Evolutionary conservation across 2,113 vertebrate species (phyloP).

Genomic region (Podarcis muralis): DNA sequence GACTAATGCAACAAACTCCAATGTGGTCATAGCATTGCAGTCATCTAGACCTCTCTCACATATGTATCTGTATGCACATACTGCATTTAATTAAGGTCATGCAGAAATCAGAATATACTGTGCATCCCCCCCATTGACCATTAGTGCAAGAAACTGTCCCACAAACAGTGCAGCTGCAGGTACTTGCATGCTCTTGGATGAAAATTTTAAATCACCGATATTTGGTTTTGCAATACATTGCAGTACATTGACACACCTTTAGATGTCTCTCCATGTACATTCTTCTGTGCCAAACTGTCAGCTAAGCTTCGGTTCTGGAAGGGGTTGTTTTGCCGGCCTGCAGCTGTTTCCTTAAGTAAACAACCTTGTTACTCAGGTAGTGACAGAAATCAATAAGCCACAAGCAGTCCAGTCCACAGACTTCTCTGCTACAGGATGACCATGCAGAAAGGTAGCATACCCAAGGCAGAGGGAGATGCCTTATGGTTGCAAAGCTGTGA

Average conservation of each 20-base stretch:
- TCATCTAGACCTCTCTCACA: too few species aligned
- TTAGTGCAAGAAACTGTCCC: not conserved
- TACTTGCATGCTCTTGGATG: not conserved
- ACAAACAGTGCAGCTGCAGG: not conserved
- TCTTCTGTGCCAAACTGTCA: not conserved
- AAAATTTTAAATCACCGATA: not conserved
- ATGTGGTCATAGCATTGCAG: too few species aligned
- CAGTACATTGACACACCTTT: not conserved
- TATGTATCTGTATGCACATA: too few species aligned
- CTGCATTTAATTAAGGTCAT: too few species aligned
- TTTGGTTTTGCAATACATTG: not conserved
- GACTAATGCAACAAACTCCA: too few species aligned
- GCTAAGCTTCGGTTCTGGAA: not conserved
- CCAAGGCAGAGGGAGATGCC: not conserved
- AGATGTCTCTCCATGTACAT: conserved; percentile 6
- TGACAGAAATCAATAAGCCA: not conserved
- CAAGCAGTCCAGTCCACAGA: not conserved
- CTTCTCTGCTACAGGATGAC: not conserved
- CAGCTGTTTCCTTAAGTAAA: conserved; percentile 2
- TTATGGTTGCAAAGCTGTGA: not conserved
- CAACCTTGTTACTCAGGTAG: not conserved
- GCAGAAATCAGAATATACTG: too few species aligned
- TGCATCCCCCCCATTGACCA: not conserved
- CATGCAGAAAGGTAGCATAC: not conserved
- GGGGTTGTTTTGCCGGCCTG: not conserved